These are phyloP conservation scores for Hylaeus volcanicus DNA, from an alignment of 1,140 invertebrate species.

Conservation along the genomic window DNA sequence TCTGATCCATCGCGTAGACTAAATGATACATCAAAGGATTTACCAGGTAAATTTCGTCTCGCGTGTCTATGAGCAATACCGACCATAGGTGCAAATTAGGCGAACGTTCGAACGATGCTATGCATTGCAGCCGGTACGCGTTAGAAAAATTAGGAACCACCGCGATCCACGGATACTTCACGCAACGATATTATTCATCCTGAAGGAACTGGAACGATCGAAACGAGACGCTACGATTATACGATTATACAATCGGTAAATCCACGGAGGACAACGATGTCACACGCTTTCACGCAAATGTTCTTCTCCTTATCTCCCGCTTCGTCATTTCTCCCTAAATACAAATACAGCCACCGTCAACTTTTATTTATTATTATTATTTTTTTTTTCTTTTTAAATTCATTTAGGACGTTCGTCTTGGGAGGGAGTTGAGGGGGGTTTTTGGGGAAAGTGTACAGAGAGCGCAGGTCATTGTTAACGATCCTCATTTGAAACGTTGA, in stretches of 20 bases:
- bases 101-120: slow-evolving; percentile 31
- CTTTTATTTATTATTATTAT: background rate
- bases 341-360: slow-evolving; percentile 23
- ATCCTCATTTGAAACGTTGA: slow-evolving; percentile 46
- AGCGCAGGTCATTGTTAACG: slow-evolving; percentile 38
- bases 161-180: slow-evolving; percentile 42
- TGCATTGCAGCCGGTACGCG: slow-evolving; percentile 34
- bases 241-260: slow-evolving; percentile 1
- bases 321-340: background rate
- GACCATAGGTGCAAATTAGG: slow-evolving; percentile 40
- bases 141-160: slow-evolving; percentile 65
- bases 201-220: slow-evolving; percentile 55
- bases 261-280: slow-evolving; percentile 39
- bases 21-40: slow-evolving; percentile 28
- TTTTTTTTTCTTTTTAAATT: background rate
- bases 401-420: slow-evolving; percentile 33
- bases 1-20: slow-evolving; percentile 31
- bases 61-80: slow-evolving; percentile 48
- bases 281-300: background rate
- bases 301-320: background rate
- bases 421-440: background rate
- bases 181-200: slow-evolving; percentile 23
- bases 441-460: background rate
- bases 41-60: slow-evolving; percentile 52
- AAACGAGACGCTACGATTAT: slow-evolving; percentile 40